Percentiles rank a stretch among this genome's conserved stretches.
These are phyloP conservation scores for Polyommatus iphigenia DNA, from an alignment of 2,888 invertebrate species.

Conservation along the genomic window DNA sequence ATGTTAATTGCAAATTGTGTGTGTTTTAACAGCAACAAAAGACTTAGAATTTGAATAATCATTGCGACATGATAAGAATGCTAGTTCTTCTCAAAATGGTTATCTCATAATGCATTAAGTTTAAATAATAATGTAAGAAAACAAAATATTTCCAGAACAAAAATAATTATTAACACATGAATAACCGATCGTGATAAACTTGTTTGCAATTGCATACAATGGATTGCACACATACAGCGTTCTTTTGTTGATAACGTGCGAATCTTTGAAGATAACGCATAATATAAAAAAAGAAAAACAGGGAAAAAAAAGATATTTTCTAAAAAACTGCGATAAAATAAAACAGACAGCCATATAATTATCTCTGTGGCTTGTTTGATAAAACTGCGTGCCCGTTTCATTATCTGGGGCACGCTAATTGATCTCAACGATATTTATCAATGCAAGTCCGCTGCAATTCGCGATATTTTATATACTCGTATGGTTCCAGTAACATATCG, in stretches of 20 bases:
- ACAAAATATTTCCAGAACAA: background rate
- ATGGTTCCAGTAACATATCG: background rate
- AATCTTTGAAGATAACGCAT: background rate
- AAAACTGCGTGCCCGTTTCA: constrained; percentile 8
- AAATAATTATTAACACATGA: constrained; percentile 1
- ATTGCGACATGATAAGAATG: background rate
- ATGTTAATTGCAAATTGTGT: background rate
- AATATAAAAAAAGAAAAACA: constrained; percentile 1
- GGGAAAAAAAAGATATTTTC: background rate
- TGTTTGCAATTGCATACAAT: constrained; percentile 13
- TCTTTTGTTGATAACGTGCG: background rate
- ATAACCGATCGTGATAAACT: background rate
- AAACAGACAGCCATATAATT: background rate
- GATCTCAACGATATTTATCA: constrained; percentile 19
- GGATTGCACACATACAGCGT: background rate
- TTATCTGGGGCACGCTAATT: constrained; percentile 16
- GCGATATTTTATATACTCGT: background rate
- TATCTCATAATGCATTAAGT: background rate
- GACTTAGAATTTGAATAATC: background rate
- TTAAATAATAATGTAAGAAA: background rate
- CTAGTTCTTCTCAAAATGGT: background rate
- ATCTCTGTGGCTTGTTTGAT: background rate
- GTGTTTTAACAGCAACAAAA: background rate
- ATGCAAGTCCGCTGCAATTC: background rate
- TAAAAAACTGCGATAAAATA: background rate